These are phyloP conservation scores for Agonum fuliginosum DNA, from an alignment of 2,888 invertebrate species.

Conservation along the genomic window DNA sequence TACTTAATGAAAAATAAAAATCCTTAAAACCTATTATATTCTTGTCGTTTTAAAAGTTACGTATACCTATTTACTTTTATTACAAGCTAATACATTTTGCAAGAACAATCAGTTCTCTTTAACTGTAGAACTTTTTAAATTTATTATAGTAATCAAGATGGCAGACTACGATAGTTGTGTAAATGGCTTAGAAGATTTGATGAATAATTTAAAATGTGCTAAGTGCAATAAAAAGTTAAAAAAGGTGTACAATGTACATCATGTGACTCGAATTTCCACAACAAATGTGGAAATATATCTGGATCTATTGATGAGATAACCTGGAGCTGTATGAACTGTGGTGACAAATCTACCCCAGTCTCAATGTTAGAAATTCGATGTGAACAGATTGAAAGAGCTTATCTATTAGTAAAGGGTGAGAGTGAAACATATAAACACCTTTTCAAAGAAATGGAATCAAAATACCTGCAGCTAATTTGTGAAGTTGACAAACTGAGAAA, in stretches of 20 bases:
- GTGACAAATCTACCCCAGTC: background rate
- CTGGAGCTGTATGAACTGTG: conserved; percentile 1
- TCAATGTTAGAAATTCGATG: background rate
- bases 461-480: background rate
- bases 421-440: background rate
- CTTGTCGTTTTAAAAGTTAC: too few relatives aligned
- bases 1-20: too few relatives aligned
- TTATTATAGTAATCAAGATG: too few relatives aligned
- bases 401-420: background rate
- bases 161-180: background rate
- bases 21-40: too few relatives aligned
- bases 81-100: too few relatives aligned
- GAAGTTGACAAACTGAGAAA: background rate
- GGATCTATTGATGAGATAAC: background rate
- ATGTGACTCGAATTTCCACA: background rate
- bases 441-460: background rate
- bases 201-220: conserved; percentile 13
- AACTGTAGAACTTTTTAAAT: too few relatives aligned
- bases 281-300: background rate
- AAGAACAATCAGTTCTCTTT: too few relatives aligned
- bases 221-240: conserved; percentile 28
- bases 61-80: too few relatives aligned
- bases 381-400: background rate
- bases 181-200: too few relatives aligned
- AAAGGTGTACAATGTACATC: conserved; percentile 11